Evolutionary conservation across 2,797 vertebrate genomes (phyloP), one percentile per base, ranked within the genome.

Genomic region (Strix occidentalis): DNA sequence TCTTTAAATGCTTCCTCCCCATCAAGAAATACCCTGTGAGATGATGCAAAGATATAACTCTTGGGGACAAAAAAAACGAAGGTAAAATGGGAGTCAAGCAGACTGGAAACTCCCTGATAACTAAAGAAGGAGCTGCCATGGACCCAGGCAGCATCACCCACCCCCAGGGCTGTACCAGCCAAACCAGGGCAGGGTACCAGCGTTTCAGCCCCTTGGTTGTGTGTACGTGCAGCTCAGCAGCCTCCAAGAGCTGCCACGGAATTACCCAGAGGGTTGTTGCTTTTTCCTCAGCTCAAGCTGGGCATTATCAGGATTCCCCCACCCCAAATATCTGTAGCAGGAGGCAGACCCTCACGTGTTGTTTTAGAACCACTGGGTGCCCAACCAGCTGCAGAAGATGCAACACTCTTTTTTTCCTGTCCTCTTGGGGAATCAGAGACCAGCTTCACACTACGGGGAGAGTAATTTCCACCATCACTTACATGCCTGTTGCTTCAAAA

Each of bases 341-440:
- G 37, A 50, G 28, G 53, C 46, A 71, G 61, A 45, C 13, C 14
- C 14, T 15, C 1, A 23, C 61, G 35, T 31, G 26, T 3, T 26
- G 31, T 31, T 82, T 50, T 72, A 25, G 69, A 54, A 4, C 25
- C 28, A 2, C 0, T 2, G 17, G 33, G 65, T 65, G 71, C 54
- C 28, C 84, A 17, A 19, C 37, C 53, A 28, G 46, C 13, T 43
- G 45, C 54, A 57, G 50, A 60, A 72, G 41, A 11, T 13, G 77
- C 25, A 3, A 43, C 10, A 4, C 0, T 0, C 2, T 20, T 33
- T 75, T 25, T 28, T 43, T 24, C 53, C 53, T 78, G 33, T 9
- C 35, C 41, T 79, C 33, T 20, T 23, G n/a, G 50, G 54, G 18
- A 58, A 45, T 28, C 54, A 3, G 23, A 77, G 60, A 31, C 35